Evolutionary conservation across 2,797 vertebrate genomes (phyloP).

Genomic region (Varecia variegata): DNA sequence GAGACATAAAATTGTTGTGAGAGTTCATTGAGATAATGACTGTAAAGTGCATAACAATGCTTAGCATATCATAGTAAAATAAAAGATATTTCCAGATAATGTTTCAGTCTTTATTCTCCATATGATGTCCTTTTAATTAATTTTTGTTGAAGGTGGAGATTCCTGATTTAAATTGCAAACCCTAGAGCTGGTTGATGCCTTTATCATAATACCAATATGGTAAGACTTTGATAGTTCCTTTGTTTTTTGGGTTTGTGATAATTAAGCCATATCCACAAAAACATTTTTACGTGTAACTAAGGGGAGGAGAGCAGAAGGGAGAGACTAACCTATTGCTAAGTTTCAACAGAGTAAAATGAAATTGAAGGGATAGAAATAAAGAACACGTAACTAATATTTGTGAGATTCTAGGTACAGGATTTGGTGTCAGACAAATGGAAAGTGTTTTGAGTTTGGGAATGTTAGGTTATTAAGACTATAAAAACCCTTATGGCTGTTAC

Average conservation of each 20-base stretch:
- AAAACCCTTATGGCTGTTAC: neutral
- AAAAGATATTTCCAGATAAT: neutral
- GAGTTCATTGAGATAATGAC: neutral
- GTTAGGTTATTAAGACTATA: neutral
- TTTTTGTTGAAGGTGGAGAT: neutral
- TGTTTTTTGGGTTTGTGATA: neutral
- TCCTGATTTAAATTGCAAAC: neutral
- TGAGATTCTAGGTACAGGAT: neutral
- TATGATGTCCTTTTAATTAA: neutral
- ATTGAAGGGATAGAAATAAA: constrained; percentile 5
- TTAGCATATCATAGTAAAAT: neutral
- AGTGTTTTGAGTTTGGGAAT: constrained; percentile 24
- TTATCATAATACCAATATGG: neutral
- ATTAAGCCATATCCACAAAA: neutral
- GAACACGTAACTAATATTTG: neutral
- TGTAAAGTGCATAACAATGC: neutral
- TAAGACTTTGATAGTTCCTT: neutral
- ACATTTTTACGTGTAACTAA: neutral
- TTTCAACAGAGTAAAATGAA: neutral
- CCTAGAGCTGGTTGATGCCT: neutral
- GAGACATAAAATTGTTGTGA: neutral
- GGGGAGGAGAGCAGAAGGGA: neutral
- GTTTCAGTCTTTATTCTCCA: neutral
- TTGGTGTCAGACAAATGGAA: neutral
- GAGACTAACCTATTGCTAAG: neutral